These are phyloP conservation scores for Xyrauchen texanus DNA, from an alignment of 2,113 vertebrate species.

Conservation along the genomic window DNA sequence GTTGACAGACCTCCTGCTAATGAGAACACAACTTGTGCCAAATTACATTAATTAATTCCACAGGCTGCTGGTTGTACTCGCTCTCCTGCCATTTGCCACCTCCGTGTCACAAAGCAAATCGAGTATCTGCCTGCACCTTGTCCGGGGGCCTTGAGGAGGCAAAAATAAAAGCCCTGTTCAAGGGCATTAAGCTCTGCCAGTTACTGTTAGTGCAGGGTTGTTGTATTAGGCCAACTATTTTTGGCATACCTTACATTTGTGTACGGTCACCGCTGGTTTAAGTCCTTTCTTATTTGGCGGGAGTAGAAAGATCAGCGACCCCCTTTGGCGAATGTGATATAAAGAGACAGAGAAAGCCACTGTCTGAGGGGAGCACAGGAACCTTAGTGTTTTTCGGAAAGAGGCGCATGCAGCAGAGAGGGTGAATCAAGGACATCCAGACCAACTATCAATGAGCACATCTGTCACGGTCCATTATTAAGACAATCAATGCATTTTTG, in stretches of 20 bases:
- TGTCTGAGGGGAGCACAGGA: constrained; percentile 61
- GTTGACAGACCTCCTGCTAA: constrained; percentile 60
- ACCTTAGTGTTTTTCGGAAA: constrained; percentile 58
- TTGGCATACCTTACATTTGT: constrained; percentile 59
- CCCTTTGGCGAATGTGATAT: constrained; percentile 55
- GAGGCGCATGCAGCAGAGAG: neutral
- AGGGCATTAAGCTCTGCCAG: constrained; percentile 56
- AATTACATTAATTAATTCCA: constrained; percentile 74
- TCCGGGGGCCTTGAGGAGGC: constrained; percentile 54
- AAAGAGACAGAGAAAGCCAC: constrained; percentile 64
- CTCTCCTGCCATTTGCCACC: constrained; percentile 60
- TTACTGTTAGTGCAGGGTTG: constrained; percentile 64
- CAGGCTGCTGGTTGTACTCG: constrained; percentile 59
- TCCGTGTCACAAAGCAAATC: constrained; percentile 58
- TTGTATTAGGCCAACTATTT: constrained; percentile 61
- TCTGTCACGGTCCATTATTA: constrained; percentile 72
- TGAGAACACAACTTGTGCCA: constrained; percentile 62
- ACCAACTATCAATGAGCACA: constrained; percentile 64
- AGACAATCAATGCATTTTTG: constrained; percentile 69
- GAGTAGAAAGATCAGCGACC: constrained; percentile 56
- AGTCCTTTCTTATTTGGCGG: constrained; percentile 57
- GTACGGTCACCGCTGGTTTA: constrained; percentile 59
- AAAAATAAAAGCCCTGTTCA: constrained; percentile 55
- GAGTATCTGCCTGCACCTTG: constrained; percentile 53
- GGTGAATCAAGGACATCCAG: constrained; percentile 68